phyloP scores from a whole-genome alignment of 2,113 vertebrate species.

The Thryonomys swinderianus region DNA sequence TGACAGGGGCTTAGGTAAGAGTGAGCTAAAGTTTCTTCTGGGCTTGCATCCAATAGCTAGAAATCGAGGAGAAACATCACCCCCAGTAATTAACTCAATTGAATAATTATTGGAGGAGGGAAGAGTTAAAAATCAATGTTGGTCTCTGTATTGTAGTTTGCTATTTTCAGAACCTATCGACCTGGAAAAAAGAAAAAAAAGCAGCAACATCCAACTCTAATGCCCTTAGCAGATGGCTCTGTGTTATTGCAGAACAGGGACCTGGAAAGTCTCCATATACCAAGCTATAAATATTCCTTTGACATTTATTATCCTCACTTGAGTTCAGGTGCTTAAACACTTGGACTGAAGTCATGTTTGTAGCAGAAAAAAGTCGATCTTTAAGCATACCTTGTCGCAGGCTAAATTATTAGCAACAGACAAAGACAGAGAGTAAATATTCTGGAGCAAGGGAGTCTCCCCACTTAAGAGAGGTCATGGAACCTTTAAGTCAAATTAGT shows the following conservation, averaged over 20 bases:
- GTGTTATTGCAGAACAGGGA: slow-evolving; percentile 92
- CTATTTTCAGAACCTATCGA: slow-evolving; percentile 87
- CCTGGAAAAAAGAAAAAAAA: slow-evolving; percentile 53
- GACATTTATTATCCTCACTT: slow-evolving; percentile 96
- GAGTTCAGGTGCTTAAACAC: slow-evolving; percentile 97
- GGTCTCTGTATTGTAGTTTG: slow-evolving; percentile 81
- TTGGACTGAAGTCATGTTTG: slow-evolving; percentile 90
- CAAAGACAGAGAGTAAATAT: slow-evolving; percentile 81
- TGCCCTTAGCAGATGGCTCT: slow-evolving; percentile 95
- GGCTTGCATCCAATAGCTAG: slow-evolving; percentile 63
- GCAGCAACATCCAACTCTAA: slow-evolving; percentile 85
- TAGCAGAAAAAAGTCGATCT: slow-evolving; percentile 84
- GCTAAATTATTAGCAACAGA: slow-evolving; percentile 86
- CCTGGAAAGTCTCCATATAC: slow-evolving; percentile 96
- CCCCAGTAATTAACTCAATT: slow-evolving; percentile 83
- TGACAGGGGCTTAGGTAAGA: slow-evolving; percentile 61
- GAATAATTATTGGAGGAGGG: slow-evolving; percentile 82
- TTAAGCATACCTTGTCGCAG: slow-evolving; percentile 83
- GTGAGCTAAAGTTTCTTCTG: slow-evolving; percentile 74
- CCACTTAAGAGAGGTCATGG: slow-evolving; percentile 85
- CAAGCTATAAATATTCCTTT: slow-evolving; percentile 95
- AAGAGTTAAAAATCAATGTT: slow-evolving; percentile 77
- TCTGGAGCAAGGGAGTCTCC: slow-evolving; percentile 80
- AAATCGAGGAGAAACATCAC: slow-evolving; percentile 43
- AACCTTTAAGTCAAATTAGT: slow-evolving; percentile 87